Conservation (phyloP, 1,140 invertebrate genomes). For the Linepithema humile region DNA sequence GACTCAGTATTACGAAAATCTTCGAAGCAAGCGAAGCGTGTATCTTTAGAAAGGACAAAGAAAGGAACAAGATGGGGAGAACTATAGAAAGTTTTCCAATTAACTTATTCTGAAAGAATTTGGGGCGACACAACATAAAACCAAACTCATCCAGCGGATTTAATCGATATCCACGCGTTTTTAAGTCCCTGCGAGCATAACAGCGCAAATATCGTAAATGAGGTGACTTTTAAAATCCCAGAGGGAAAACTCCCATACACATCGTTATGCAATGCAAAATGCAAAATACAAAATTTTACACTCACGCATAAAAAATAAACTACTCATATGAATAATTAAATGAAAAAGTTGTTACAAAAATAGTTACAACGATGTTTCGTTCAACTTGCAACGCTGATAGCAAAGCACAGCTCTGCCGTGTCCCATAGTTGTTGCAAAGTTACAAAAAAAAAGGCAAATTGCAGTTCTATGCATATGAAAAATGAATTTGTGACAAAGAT, state of each 20-base stretch:
- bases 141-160: not conserved
- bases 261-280: not conserved
- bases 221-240: not conserved
- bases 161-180: conserved; percentile 2
- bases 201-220: not conserved
- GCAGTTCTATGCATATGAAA: not conserved
- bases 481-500: conserved; percentile 12
- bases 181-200: not conserved
- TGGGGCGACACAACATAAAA: conserved; percentile 2
- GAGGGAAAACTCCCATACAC: not conserved
- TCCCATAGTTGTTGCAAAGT: not conserved
- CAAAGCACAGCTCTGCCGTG: not conserved
- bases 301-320: not conserved
- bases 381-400: not conserved
- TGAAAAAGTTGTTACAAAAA: not conserved
- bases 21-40: not conserved
- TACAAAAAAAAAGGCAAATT: conserved; percentile 1
- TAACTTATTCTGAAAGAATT: conserved; percentile 54
- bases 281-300: not conserved
- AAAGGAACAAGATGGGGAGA: not conserved
- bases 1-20: conserved; percentile 35
- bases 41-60: not conserved
- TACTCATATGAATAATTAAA: not conserved
- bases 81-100: conserved; percentile 51
- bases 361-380: not conserved